A percentile compares a stretch with the other conserved stretches of the same genome.
Conservation (phyloP, 2,888 invertebrate genomes). For the Drosophila recens region DNA sequence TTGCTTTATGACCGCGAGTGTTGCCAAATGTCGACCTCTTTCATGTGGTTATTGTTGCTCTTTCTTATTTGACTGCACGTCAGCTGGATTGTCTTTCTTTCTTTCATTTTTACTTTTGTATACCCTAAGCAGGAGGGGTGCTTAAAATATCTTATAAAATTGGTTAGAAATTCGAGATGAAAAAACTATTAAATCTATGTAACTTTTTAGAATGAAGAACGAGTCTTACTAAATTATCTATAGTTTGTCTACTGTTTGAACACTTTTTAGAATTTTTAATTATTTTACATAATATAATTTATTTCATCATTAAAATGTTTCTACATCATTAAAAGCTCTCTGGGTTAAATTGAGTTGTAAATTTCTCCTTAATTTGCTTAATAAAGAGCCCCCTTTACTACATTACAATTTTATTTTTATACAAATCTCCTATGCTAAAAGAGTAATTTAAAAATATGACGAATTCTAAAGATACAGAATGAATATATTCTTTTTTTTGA, state of each 20-base stretch:
- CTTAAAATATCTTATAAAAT: not conserved
- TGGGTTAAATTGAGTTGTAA: no score
- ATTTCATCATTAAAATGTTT: no score
- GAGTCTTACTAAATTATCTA: not conserved
- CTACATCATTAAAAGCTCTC: no score
- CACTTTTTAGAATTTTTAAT: no score
- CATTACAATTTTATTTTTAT: no score
- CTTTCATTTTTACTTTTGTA: not conserved
- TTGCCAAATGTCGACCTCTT: slow-evolving; percentile 73
- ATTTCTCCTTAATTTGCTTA: no score
- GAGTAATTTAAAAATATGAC: not conserved
- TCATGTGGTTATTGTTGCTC: slow-evolving; percentile 49
- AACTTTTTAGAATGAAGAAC: not conserved
- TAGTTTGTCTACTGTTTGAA: not conserved
- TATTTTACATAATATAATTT: no score
- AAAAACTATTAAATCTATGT: not conserved
- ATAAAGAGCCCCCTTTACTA: no score
- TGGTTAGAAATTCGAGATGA: not conserved
- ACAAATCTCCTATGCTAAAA: not conserved
- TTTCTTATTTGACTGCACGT: slow-evolving; percentile 19
- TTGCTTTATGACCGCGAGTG: slow-evolving; percentile 76
- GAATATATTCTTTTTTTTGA: no score
- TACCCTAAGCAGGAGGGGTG: not conserved
- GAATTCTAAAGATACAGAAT: no score
- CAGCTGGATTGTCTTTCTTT: slow-evolving; percentile 28